Base-by-base conservation (phyloP, 2,797 vertebrate species). In the Gallinago stenura region DNA sequence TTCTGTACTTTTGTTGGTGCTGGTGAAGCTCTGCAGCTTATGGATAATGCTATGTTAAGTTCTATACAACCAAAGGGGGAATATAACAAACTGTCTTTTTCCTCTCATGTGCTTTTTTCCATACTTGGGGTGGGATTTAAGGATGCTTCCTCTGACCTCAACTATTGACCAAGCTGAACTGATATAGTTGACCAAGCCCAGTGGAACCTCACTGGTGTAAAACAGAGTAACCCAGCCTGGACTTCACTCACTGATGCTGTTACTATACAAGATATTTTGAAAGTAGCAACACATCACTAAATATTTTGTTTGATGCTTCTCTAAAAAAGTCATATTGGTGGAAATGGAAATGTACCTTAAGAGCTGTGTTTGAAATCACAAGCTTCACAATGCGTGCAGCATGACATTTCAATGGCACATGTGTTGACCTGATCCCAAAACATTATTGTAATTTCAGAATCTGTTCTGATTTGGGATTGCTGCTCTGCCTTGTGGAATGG, bases 11-110 rank as follows among this genome's bases (percentile, higher is more conserved):
- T 6, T 45, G 14, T 30, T 78, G 35, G 19, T 48, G n/a, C 19
- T 83, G 37, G 6, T 83, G 28, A 81, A 71, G 17, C 80, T 66
- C 15, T 88, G 10, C 31, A 65, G 9, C 43, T 79, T 39, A 54
- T 66, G 26, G 21, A 20, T 41, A 60, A 37, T 33, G 5, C 0
- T 0, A 1, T 41, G 10, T 72, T 60, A 66, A 53, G 7, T 28
- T 77, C 33, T 57, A 0, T 43, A 7, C 5, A 61, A 54, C 30
- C 15, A 65, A 60, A 51, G 10, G 6, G 83, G 41, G 14, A 5
- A n/a, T 35, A 22, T 43, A n/a, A 31, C 64, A 31, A 66, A 41
- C 22, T 26, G 25, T 0, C 4, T 19, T 58, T 73, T 79, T 4
- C 5, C 24, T 69, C 19, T 3, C 1, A 8, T 84, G 17, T 50